Base-by-base conservation (phyloP, 2,888 invertebrate species). In the Erebia palarica region DNA sequence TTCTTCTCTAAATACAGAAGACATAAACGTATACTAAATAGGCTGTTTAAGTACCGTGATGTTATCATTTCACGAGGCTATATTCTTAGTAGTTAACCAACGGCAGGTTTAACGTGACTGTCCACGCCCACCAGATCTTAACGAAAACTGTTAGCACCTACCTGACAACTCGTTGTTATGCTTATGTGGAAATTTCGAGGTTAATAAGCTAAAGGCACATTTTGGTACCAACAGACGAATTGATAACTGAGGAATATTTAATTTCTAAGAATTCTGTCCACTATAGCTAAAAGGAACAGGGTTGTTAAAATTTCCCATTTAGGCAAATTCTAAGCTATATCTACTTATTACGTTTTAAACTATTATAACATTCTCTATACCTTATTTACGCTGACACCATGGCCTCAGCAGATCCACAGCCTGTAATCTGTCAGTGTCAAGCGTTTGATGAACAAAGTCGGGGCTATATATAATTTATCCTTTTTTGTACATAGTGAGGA, bases 351-450 rank as follows among this genome's bases (percentile, higher is more conserved):
- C 27, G 7, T 36, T 36, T 36, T 7, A 36, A 7, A 36, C 36
- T 36, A 36, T 5, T 36, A 36, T 36, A 27, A 36, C 7, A 36
- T 36, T 7, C 5, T 13, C 13, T 21, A 7, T 49, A 63, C 36
- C 36, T 36, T 36, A 63, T 61, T 47, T 63, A 18, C 47, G 61
- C 66, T 49, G 63, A 42, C 47, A 60, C 67, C 60, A 18, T 76
- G 75, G 73, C 47, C 70, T 53, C 53, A 59, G 79, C 75, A 63
- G 75, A 74, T 71, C 75, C 73, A 57, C 71, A 70, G 68, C 70
- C 75, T 79, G 78, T 79, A 84, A 89, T 90, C 87, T 81, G 86
- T 90, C 90, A 89, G 83, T 86, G 89, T 87, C 89, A 75, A 63
- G 78, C 67, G 73, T 78, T 81, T 90, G 90, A 90, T 89, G 87